Evolutionary conservation across 2,797 vertebrate species (phyloP).

Genomic region (Tolypeutes matacus): DNA sequence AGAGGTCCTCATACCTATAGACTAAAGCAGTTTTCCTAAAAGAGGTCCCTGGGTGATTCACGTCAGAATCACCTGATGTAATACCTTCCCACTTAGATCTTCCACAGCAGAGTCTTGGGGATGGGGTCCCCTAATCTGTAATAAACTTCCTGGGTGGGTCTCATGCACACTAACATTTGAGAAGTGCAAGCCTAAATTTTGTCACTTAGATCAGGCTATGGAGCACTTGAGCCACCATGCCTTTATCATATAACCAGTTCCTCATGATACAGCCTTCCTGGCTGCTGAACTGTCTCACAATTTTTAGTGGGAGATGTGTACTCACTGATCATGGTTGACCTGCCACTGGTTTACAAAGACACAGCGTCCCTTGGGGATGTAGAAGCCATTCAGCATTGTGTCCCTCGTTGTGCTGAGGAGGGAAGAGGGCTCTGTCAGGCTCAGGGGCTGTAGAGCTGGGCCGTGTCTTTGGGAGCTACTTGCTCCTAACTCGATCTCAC

Average conservation of each 20-base stretch:
- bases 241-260: neutral
- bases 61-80: neutral
- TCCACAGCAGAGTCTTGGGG: neutral
- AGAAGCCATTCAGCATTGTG: slow-evolving; percentile 92
- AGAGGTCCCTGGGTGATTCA: neutral
- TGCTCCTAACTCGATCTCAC: neutral
- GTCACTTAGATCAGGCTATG: neutral
- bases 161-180: neutral
- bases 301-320: neutral
- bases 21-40: neutral
- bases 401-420: slow-evolving; percentile 91
- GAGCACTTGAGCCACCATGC: neutral
- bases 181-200: neutral
- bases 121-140: neutral
- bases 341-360: slow-evolving; percentile 97
- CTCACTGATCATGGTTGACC: slow-evolving; percentile 95
- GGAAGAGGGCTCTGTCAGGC: slow-evolving; percentile 12
- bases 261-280: neutral
- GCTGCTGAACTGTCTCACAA: neutral
- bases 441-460: neutral
- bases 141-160: neutral
- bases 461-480: neutral
- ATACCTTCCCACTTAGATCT: neutral
- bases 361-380: slow-evolving; percentile 93
- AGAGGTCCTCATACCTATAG: neutral